These are phyloP conservation scores for Nomada fucata DNA, from an alignment of 2,888 invertebrate species.

Conservation along the genomic window DNA sequence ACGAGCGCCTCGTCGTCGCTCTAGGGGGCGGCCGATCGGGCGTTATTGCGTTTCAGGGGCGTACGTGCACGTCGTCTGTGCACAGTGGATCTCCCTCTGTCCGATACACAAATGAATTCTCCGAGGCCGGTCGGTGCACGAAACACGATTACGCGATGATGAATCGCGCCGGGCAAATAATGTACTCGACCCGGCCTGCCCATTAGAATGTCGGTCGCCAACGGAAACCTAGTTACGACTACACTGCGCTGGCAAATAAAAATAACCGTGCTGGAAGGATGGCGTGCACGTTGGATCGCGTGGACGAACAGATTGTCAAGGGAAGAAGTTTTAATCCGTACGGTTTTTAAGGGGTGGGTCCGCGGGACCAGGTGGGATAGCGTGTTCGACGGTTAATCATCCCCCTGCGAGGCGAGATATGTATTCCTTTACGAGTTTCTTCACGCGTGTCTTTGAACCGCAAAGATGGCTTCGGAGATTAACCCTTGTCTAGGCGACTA, in stretches of 20 bases:
- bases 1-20: conserved; percentile 6
- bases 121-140: conserved; percentile 23
- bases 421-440: too few relatives aligned
- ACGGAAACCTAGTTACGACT: conserved; percentile 40
- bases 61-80: conserved; percentile 23
- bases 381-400: too few relatives aligned
- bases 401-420: too few relatives aligned
- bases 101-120: conserved; percentile 50
- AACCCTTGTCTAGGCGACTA: too few relatives aligned
- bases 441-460: too few relatives aligned
- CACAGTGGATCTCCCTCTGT: conserved; percentile 37
- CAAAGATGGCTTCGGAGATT: too few relatives aligned
- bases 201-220: conserved; percentile 50
- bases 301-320: neutral
- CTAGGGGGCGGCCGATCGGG: conserved; percentile 48
- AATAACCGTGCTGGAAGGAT: neutral
- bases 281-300: neutral
- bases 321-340: too few relatives aligned
- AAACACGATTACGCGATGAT: conserved; percentile 57
- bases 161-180: conserved; percentile 54
- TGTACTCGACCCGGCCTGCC: conserved; percentile 36
- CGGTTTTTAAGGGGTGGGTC: too few relatives aligned
- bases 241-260: conserved; percentile 21
- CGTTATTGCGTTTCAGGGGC: conserved; percentile 65
- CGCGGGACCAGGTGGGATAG: too few relatives aligned